A percentile compares a stretch with the other conserved stretches of the same genome.
phyloP scores from a whole-genome alignment of 2,888 invertebrate species.

The Rhabditoides inermis region DNA sequence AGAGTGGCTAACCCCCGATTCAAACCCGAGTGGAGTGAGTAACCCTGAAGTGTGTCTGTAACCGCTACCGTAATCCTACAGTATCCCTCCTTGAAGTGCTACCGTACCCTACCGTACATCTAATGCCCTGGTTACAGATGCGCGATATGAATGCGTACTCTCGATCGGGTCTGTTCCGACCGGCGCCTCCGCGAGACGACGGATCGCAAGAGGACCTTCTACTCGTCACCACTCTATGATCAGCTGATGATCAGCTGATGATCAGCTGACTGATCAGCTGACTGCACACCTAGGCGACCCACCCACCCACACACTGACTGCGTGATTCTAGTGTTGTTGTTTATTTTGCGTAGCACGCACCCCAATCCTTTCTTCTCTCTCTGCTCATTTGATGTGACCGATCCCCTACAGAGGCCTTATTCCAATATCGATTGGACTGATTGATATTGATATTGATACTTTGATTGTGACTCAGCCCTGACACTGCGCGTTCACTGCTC shows the following conservation, averaged over 20 bases:
- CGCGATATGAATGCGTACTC: slow-evolving; percentile 51
- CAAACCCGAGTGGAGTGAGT: no score
- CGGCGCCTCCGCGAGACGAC: slow-evolving; percentile 6
- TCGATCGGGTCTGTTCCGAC: slow-evolving; percentile 30
- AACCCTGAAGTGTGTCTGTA: no score
- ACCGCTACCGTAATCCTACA: no score
- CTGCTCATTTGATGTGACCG: not conserved
- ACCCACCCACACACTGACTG: no score
- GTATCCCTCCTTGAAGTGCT: no score
- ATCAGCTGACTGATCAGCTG: no score
- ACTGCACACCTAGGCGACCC: no score
- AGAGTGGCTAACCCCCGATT: no score
- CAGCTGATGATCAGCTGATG: no score
- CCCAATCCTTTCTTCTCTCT: not conserved
- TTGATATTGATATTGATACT: not conserved
- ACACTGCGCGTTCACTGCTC: not conserved
- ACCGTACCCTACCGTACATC: no score
- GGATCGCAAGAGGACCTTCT: slow-evolving; percentile 43
- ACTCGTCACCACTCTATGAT: slow-evolving; percentile 43
- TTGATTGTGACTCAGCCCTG: not conserved
- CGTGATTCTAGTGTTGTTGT: no score
- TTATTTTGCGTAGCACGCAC: not conserved
- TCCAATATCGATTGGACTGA: not conserved
- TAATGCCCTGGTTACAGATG: no score
- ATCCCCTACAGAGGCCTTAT: not conserved